A percentile compares a stretch with the other conserved stretches of the same genome.
phyloP scores from a whole-genome alignment of 2,113 vertebrate genomes.

The Numenius arquata region DNA sequence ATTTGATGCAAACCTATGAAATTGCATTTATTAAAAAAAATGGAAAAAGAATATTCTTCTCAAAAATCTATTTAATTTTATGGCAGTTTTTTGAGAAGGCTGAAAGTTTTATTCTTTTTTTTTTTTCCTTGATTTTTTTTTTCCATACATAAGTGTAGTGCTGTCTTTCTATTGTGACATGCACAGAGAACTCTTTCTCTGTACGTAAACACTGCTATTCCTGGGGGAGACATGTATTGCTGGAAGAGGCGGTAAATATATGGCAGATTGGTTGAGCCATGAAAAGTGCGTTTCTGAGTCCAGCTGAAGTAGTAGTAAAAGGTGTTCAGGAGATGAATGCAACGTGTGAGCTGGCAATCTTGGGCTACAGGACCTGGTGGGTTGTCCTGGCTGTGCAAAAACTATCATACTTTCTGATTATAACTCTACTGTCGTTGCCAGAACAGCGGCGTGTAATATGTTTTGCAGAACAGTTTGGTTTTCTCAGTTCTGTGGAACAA shows the following conservation, averaged over 20 bases:
- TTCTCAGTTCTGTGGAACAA: not conserved
- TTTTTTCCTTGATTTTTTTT: not conserved
- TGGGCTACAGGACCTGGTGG: not conserved
- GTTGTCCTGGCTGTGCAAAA: not conserved
- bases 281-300: not conserved
- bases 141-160: not conserved
- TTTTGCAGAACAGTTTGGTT: not conserved
- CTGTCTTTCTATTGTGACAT: not conserved
- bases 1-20: not conserved
- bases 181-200: not conserved
- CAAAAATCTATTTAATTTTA: not conserved
- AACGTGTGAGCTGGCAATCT: not conserved
- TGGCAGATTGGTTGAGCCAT: not conserved
- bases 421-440: not conserved
- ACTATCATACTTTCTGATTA: not conserved
- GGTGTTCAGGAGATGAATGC: not conserved
- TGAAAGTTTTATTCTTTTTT: not conserved
- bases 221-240: not conserved
- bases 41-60: not conserved
- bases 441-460: rapidly evolving
- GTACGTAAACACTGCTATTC: not conserved
- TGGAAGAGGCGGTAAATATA: not conserved
- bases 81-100: not conserved
- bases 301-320: not conserved
- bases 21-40: not conserved